These are phyloP conservation scores for Camponotus vicinus DNA, from an alignment of 1,140 invertebrate species.

Conservation along the genomic window DNA sequence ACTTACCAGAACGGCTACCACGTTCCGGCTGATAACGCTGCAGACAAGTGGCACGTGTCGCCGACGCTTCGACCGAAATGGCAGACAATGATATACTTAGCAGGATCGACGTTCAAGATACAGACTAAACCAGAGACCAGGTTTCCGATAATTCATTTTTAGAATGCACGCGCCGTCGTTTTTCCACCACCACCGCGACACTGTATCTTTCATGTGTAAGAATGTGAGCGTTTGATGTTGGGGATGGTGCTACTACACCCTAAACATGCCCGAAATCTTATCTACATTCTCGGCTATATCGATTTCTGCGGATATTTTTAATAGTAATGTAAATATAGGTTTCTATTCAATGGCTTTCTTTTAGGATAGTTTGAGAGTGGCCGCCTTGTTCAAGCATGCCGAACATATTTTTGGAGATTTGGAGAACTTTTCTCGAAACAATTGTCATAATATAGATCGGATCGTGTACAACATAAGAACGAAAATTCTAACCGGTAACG, in stretches of 20 bases:
- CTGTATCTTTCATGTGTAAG: background rate
- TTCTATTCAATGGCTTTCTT: background rate
- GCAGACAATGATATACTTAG: constrained; percentile 56
- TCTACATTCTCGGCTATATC: background rate
- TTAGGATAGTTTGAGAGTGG: background rate
- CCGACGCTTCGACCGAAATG: constrained; percentile 41
- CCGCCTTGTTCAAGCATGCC: background rate
- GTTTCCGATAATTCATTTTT: constrained; percentile 48
- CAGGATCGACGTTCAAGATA: constrained; percentile 36
- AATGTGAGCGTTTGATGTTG: background rate
- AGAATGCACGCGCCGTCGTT: constrained; percentile 22
- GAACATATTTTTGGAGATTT: background rate
- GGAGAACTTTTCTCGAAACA: background rate
- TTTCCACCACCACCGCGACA: background rate
- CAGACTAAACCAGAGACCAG: constrained; percentile 58
- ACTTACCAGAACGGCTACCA: constrained; percentile 50
- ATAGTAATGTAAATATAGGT: background rate
- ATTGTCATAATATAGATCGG: background rate
- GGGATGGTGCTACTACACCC: background rate
- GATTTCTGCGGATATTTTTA: background rate
- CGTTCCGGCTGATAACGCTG: constrained; percentile 58
- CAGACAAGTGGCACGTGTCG: constrained; percentile 76
- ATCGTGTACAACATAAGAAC: background rate
- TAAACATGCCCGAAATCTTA: background rate
- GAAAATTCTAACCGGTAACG: background rate